Evolutionary conservation across 1,140 invertebrate genomes (phyloP), one percentile per base, ranked within the genome.

Genomic region (Aphidius gifuensis): DNA sequence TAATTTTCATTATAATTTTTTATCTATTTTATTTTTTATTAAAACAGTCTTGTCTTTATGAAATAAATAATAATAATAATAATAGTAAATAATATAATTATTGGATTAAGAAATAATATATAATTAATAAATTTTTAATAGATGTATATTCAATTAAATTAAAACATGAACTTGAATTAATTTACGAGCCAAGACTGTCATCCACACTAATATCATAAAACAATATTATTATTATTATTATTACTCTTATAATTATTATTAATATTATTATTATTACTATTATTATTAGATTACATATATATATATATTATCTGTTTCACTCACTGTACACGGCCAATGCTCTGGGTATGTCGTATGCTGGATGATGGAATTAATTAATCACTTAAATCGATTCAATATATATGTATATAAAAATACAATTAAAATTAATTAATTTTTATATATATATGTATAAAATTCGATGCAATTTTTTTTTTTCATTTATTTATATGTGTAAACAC

Each of bases 301-400:
- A 66, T 60, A 44, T 64, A 55, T 60, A 32, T 32, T 32, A 32
- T 79, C 67, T 70, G 66, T 71, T 66, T 79, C 74, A 76, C 70
- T 79, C 72, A 76, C 72, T 77, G 66, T 77, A 77, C 78, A 80
- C 74, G 69, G 74, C 73, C 71, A 78, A 80, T 80, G 78, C 76
- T 80, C 76, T 80, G 77, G 76, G 72, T 79, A 81, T 80, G 77
- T 81, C 76, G 78, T 80, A 80, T 80, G 79, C 78, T 80, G 77
- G 77, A 80, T 81, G 65, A 32, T 50, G 73, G 66, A 77, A 74
- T 74, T 49, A 58, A 49, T 59, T 49, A 40, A 57, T 39, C 57
- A 49, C 49, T 59, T 45, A 50, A 38, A 61, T 58, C 54, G 51
- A 47, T 54, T 64, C 32, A 51, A 55, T 64, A 63, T 64, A 38